Base-by-base conservation (phyloP, 2,888 invertebrate genomes). In the Hyposoter didymator region DNA sequence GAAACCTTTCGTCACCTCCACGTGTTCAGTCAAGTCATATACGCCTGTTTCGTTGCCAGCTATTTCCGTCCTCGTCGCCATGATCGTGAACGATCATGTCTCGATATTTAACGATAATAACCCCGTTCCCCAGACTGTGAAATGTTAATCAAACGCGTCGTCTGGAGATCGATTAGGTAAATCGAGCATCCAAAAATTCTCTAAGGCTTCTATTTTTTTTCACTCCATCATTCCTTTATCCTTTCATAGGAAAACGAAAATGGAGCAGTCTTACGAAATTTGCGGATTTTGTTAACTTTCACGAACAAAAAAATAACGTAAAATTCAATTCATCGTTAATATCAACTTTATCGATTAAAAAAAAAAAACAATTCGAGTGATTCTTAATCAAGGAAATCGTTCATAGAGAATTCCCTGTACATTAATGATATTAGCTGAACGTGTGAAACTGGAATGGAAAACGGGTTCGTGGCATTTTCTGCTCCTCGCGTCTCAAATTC, bases 61-160 rank as follows among this genome's bases (percentile, higher is more conserved):
- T 73, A 69, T 69, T 81, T 64, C 67, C 66, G 47, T 72, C 55
- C 67, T 76, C 78, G 69, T 81, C 70, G 78, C 64, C 49, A 28
- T 72, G 66, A 35, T 76, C 43, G 67, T 72, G 78, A 70, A 81
- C 84, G 75, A 87, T 87, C 87, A 86, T 84, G 84, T 78, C 78
- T 80, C 55, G 76, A 67, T 74, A 45, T 73, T 78, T 84, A 86
- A 86, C 82, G 83, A 87, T 87, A 86, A 87, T 87, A 80, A 79
- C 86, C 81, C 78, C 84, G 79, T 85, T 87, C 83, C 70, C 82
- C 83, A 84, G 79, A 80, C 79, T 87, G 86, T 84, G 84, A 87
- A 87, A 87, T 87, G 83, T 87, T 87, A 87, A 87, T 87, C 82
- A 87, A 87, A 87, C 83, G 84, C 82, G 84, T 82, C 82, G 84